A percentile compares a stretch with the other conserved stretches of the same genome.
phyloP scores from a whole-genome alignment of 1,140 invertebrate species.

The Anadara kagoshimensis region DNA sequence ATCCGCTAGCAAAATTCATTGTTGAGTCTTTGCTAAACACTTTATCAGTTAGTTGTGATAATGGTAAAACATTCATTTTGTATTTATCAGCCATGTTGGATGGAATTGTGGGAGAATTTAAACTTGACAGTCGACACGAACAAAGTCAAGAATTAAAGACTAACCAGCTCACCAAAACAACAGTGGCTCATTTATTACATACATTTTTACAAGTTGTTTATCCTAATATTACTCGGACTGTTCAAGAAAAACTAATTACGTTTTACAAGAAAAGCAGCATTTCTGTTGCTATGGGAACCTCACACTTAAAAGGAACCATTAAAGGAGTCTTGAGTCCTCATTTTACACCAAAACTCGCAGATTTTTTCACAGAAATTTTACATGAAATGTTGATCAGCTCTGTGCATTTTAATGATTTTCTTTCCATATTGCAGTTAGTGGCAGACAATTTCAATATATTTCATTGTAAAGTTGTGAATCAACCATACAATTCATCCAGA shows the following conservation, averaged over 20 bases:
- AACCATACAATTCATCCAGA: constrained; percentile 19
- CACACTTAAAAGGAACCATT: neutral
- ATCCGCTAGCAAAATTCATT: constrained; percentile 28
- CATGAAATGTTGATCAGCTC: neutral
- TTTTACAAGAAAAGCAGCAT: too few species aligned
- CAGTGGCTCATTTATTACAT: constrained; percentile 1
- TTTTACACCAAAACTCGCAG: constrained; percentile 5
- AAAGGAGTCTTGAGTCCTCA: constrained; percentile 1
- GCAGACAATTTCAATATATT: constrained; percentile 22
- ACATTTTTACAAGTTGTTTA: constrained; percentile 14
- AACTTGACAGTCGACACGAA: neutral
- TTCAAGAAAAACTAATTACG: constrained; percentile 2
- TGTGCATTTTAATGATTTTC: neutral
- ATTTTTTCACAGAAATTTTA: constrained; percentile 11
- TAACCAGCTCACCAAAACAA: neutral
- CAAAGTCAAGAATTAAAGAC: too few species aligned
- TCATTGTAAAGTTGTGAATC: constrained; percentile 12
- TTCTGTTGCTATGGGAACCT: too few species aligned
- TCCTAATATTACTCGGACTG: constrained; percentile 1
- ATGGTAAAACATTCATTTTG: constrained; percentile 29
- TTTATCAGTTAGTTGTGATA: constrained; percentile 24
- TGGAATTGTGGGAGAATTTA: constrained; percentile 6
- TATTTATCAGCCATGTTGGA: constrained; percentile 1
- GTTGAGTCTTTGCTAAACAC: constrained; percentile 21
- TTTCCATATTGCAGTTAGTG: neutral